Conservation (phyloP, 2,113 vertebrate genomes). For the Channa argus region DNA sequence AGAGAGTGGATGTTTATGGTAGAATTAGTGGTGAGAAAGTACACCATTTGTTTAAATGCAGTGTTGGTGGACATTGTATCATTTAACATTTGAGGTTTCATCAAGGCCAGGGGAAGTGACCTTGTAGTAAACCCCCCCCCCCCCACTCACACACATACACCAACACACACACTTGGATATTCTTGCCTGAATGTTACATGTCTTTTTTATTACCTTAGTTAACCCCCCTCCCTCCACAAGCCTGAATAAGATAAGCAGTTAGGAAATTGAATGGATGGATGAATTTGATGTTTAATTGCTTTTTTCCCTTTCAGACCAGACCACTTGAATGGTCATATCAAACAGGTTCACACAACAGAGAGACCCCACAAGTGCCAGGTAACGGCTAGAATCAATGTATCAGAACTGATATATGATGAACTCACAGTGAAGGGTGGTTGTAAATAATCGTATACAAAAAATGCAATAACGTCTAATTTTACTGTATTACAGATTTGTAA, state of each 20-base stretch:
- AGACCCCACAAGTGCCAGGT: slow-evolving; percentile 99
- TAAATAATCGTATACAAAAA: not conserved
- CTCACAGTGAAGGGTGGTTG: not conserved
- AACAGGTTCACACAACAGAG: slow-evolving; percentile 99
- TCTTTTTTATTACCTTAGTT: no score
- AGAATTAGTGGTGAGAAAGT: not conserved
- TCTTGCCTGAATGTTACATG: no score
- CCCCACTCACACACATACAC: no score
- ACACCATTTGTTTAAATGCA: no score
- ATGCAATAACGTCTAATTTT: not conserved
- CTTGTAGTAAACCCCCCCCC: no score
- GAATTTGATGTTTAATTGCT: not conserved
- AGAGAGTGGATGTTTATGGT: not conserved
- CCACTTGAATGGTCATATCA: slow-evolving; percentile 98
- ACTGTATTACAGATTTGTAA: slow-evolving; percentile 92
- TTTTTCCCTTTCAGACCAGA: slow-evolving; percentile 89
- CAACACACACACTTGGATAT: no score
- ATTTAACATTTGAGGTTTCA: no score
- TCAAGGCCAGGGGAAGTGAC: no score
- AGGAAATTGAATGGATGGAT: no score
- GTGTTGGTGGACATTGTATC: no score
- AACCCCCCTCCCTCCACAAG: no score
- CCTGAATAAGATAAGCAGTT: no score
- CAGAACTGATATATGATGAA: not conserved
- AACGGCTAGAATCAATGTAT: slow-evolving; percentile 58